Base-by-base conservation (phyloP, 2,888 invertebrate species). In the Cosmopolites sordidus region DNA sequence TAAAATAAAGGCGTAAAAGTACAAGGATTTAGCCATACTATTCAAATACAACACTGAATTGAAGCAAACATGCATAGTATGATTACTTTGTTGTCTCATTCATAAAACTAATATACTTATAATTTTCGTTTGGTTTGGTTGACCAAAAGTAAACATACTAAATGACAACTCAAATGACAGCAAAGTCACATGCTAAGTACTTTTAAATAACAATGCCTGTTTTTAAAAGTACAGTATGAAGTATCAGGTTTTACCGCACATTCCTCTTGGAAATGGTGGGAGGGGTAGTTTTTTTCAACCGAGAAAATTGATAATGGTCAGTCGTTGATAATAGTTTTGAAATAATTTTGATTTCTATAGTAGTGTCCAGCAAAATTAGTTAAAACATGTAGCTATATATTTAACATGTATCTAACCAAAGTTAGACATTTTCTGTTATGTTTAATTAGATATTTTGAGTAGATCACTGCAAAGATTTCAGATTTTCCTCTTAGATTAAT, bases 241-340 rank as follows among this genome's bases (percentile, higher is more conserved):
- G 33, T 33, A 33, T 33, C 11, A 66, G 67, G 68, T 68, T 66
- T 67, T 66, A 66, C 67, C 69, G 67, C 68, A 66, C 66, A 66
- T 65, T 64, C 64, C 66, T 64, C 59, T 65, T 58, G 58, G 61
- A 61, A 58, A 63, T 68, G 70, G 70, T 69, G 70, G 71, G 63
- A 70, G 70, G 70, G 71, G 69, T 65, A 55, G 48, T 51, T 40
- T 39, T 16, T 27, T 16, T 17, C 12, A 33, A 33, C 11, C 33
- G 12, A 33, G 11, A 22, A 22, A 22, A 22, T 22, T 5, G n/a
- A 38, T 16, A 5, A 15, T 16, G 43, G 49, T 27, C 43, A 49
- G 43, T 39, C 39, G 42, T 33, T 11, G 8, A 33, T 33, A 33
- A 4, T n/a, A n/a, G n/a, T n/a, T n/a, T n/a, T n/a, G n/a, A n/a